Conservation (phyloP, 2,888 invertebrate genomes). For the Scaptomyza reducta region DNA sequence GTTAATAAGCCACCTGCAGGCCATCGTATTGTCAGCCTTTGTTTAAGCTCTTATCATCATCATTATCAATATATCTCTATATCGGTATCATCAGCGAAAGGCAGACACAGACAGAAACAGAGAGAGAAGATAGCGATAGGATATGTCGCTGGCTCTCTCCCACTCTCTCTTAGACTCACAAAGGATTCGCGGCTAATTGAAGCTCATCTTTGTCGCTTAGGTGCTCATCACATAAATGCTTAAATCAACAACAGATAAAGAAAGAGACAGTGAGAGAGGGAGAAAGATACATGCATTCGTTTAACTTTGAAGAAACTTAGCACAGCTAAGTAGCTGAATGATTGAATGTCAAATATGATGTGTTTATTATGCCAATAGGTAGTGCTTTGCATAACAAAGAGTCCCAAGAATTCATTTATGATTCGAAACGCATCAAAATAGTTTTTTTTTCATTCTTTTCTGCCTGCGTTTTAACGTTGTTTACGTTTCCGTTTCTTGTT, state of each 20-base stretch:
- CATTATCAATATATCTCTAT: neutral
- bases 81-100: neutral
- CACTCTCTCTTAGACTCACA: too few species aligned
- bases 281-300: neutral
- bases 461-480: constrained; percentile 5
- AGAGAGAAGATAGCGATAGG: too few species aligned
- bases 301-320: too few species aligned
- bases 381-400: constrained; percentile 9
- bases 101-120: too few species aligned
- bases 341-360: neutral
- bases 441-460: constrained; percentile 1
- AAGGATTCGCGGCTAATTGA: too few species aligned
- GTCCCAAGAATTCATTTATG: constrained; percentile 22
- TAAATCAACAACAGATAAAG: too few species aligned
- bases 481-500: constrained; percentile 45
- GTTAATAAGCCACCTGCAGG: neutral
- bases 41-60: neutral
- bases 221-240: neutral
- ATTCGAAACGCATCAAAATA: constrained; percentile 28
- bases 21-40: neutral
- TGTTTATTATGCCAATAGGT: constrained; percentile 42
- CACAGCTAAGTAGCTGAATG: neutral
- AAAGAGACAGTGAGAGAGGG: too few species aligned
- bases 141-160: too few species aligned
- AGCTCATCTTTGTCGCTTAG: neutral